Base-by-base conservation (phyloP, 2,888 invertebrate species). In the Clitarchus hookeri region DNA sequence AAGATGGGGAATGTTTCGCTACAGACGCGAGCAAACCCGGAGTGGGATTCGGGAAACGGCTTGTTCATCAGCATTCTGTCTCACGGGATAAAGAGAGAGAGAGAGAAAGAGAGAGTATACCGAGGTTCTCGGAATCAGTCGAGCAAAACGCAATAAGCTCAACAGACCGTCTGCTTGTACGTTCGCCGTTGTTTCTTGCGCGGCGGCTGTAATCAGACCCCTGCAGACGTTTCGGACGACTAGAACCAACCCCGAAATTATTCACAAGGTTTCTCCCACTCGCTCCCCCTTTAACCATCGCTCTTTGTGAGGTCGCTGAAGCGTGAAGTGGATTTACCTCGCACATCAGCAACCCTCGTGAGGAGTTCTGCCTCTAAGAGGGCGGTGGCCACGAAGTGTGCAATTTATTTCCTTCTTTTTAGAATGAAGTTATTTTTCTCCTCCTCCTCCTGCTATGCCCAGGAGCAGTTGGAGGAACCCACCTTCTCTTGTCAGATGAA, bases 201-300 rank as follows among this genome's bases (percentile, higher is more conserved):
- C 36, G 36, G 36, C 65, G 65, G 16, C 11, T 48, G 48, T 48
- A 36, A 6, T 48, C 16, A 48, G 16, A 48, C 48, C 48, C 65
- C 65, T 65, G 23, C 65, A 65, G 65, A 65, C 65, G n/a, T 65
- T n/a, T 65, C 65, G 65, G 65, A 65, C 65, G 65, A 65, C 65
- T 65, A n/a, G 65, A 65, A n/a, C 65, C 23, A 0, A 65, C 11
- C 65, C 65, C 65, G 65, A 65, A n/a, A 65, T 65, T 65, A 65
- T n/a, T 65, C 65, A n/a, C 65, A n/a, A 19, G 65, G 65, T 19
- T 65, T 65, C n/a, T n/a, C n/a, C 48, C 16, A 13, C 48, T 48
- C 48, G 12, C 48, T 48, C 48, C 16, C 48, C 48, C 48, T 13
- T 16, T 16, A 16, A 8, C 48, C 48, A 13, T 48, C 16, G 65